Evolutionary conservation across 2,888 invertebrate genomes (phyloP).

Genomic region (Noctua comes): DNA sequence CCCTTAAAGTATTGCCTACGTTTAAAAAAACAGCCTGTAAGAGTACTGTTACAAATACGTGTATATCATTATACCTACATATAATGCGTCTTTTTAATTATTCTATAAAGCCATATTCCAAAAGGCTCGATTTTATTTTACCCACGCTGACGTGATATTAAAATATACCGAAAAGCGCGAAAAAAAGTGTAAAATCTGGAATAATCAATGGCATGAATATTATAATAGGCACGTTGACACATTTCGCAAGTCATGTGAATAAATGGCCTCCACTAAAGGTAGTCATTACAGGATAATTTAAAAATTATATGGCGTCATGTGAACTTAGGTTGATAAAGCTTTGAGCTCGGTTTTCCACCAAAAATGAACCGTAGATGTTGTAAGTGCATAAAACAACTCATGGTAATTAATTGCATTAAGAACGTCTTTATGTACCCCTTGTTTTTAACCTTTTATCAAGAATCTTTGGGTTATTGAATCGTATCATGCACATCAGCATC

Average conservation of each 20-base stretch:
- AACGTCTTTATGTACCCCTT: background rate
- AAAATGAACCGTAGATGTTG: background rate
- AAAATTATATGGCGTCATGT: conserved; percentile 60
- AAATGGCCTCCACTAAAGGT: conserved; percentile 61
- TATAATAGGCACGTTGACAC: conserved; percentile 57
- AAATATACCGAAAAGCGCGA: conserved; percentile 32
- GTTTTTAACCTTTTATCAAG: background rate
- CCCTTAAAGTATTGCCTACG: too few species aligned
- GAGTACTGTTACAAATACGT: too few species aligned
- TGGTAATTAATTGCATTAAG: background rate
- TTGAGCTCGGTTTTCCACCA: background rate
- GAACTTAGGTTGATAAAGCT: conserved; percentile 3
- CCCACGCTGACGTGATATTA: conserved; percentile 2
- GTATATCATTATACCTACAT: too few species aligned
- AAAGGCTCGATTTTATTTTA: background rate
- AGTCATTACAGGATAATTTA: conserved; percentile 59
- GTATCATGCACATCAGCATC: background rate
- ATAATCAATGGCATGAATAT: conserved; percentile 64
- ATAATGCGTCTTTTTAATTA: too few species aligned
- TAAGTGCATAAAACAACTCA: background rate
- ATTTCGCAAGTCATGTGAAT: conserved; percentile 66
- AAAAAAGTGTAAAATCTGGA: conserved; percentile 38
- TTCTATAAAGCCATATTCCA: too few species aligned
- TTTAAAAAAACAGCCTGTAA: too few species aligned
- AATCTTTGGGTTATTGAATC: background rate